These are phyloP conservation scores for Acromyrmex echinatior DNA, from an alignment of 1,140 invertebrate genomes.

Conservation along the genomic window DNA sequence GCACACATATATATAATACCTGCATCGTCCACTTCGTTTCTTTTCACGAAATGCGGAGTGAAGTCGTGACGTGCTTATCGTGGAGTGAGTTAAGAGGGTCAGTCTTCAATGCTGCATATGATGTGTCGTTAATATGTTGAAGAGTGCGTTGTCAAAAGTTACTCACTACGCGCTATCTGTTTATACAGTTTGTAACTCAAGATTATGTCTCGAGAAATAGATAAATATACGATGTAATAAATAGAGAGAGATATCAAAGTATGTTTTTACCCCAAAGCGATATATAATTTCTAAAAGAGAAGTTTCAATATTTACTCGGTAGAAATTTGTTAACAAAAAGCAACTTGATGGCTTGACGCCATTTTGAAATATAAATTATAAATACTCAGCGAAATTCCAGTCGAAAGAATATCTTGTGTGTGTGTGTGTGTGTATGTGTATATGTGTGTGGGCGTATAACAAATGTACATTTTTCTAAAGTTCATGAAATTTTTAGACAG, in stretches of 20 bases:
- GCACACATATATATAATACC: conserved; percentile 54
- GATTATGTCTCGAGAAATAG: not conserved
- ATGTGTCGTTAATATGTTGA: not conserved
- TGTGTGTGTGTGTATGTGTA: not conserved
- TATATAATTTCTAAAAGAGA: not conserved
- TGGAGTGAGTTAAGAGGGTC: conserved; percentile 31
- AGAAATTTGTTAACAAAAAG: conserved; percentile 16
- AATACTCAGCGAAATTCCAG: not conserved
- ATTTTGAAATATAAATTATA: conserved; percentile 8
- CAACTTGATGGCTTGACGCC: not conserved
- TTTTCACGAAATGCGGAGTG: conserved; percentile 48
- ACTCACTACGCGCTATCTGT: not conserved
- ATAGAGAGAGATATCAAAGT: not conserved
- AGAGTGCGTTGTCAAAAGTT: conserved; percentile 36
- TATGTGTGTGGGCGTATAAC: not conserved
- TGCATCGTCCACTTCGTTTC: conserved; percentile 55
- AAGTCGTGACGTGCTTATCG: conserved; percentile 42
- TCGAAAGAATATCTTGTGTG: not conserved
- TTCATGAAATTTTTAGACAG: not conserved
- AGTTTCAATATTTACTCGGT: not conserved
- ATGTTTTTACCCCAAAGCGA: not conserved
- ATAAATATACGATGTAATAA: not conserved
- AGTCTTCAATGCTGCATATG: not conserved
- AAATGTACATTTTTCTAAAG: not conserved
- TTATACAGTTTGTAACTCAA: not conserved